These are phyloP conservation scores for Sympetrum striolatum DNA, from an alignment of 2,888 invertebrate genomes.

Conservation along the genomic window DNA sequence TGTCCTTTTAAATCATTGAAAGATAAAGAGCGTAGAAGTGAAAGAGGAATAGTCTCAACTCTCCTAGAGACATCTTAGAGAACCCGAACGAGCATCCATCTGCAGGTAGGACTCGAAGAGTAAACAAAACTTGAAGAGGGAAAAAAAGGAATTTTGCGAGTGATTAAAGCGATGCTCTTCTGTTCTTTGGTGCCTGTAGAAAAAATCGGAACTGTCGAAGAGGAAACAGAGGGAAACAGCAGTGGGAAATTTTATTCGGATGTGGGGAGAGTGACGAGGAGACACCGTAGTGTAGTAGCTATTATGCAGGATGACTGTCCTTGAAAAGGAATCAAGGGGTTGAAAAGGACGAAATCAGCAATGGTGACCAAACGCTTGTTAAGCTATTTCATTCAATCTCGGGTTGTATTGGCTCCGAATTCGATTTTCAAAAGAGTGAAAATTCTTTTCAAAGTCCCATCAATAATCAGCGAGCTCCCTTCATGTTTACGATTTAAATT, in stretches of 20 bases:
- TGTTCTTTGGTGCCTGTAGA: not conserved
- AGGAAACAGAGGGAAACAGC: no score
- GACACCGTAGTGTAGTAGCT: not conserved
- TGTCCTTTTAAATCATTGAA: no score
- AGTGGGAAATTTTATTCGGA: no score
- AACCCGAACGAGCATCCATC: no score
- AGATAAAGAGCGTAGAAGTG: no score
- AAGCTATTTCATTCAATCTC: not conserved
- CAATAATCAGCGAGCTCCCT: not conserved
- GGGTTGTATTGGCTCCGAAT: not conserved
- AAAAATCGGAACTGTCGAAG: not conserved
- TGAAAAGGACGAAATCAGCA: not conserved
- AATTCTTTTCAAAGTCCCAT: not conserved
- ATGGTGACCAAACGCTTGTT: conserved; percentile 13
- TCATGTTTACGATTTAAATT: not conserved
- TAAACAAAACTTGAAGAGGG: no score
- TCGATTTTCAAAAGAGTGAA: not conserved
- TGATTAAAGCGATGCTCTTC: not conserved
- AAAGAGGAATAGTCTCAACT: no score
- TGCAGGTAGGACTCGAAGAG: no score
- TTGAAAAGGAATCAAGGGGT: not conserved
- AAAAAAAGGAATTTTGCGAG: not conserved
- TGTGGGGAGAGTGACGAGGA: no score
- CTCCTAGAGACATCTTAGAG: no score
- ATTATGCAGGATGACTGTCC: not conserved